Conservation (phyloP, 1,140 invertebrate species). For the Macrotrachela quadricornifera region DNA sequence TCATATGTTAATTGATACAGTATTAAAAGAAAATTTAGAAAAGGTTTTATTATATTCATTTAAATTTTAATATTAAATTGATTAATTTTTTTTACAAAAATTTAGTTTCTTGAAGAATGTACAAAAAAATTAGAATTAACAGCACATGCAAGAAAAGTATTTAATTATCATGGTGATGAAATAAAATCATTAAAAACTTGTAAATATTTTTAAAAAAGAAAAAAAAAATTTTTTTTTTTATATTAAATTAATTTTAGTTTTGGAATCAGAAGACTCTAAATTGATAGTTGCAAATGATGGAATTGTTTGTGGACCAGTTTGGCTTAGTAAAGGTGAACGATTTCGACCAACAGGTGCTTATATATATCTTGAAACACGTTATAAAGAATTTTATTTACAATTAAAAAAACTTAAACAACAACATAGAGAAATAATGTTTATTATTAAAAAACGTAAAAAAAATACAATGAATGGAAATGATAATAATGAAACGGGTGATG, state of each 20-base stretch:
- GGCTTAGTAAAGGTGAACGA: conserved; percentile 25
- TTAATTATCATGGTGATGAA: conserved; percentile 24
- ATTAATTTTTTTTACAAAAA: neutral
- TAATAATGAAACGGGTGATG: too few species aligned
- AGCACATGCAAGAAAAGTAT: conserved; percentile 19
- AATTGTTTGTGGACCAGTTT: conserved; percentile 24
- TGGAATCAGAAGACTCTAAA: conserved; percentile 17
- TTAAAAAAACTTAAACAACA: too few species aligned
- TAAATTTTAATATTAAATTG: too few species aligned
- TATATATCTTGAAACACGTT: conserved; percentile 14
- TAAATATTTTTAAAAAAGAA: conserved; percentile 11
- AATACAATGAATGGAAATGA: too few species aligned
- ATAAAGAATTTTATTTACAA: too few species aligned
- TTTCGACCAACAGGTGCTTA: conserved; percentile 22
- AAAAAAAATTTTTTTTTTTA: too few species aligned
- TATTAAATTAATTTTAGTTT: conserved; percentile 17
- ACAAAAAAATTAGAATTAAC: conserved; percentile 20
- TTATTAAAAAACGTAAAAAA: too few species aligned
- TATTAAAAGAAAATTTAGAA: too few species aligned
- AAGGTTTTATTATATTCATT: too few species aligned
- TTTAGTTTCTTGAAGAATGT: conserved; percentile 22
- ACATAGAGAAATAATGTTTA: too few species aligned
- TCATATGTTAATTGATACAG: too few species aligned
- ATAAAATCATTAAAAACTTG: conserved; percentile 19
- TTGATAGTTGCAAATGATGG: conserved; percentile 16